Conservation (phyloP, 2,888 invertebrate species). For the Hofmannophila pseudospretella region DNA sequence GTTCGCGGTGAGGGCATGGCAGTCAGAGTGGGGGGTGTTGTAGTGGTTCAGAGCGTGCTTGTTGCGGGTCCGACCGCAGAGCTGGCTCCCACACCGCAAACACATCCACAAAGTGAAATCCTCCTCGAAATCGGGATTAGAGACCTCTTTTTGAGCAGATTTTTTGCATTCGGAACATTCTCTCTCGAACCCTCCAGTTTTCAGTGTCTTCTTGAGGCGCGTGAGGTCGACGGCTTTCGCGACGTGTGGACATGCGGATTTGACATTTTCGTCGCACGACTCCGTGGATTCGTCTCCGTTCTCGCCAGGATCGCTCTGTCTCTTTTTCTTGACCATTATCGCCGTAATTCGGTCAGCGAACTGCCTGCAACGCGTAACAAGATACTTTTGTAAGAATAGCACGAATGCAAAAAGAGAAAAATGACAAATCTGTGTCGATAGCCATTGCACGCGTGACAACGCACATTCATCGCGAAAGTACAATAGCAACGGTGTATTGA, state of each 20-base stretch:
- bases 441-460: slow-evolving; percentile 76
- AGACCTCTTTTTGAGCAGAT: slow-evolving; percentile 51
- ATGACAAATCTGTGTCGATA: slow-evolving; percentile 75
- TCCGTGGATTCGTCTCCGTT: slow-evolving; percentile 83
- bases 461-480: slow-evolving; percentile 57
- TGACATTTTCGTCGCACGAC: slow-evolving; percentile 83
- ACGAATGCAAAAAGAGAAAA: slow-evolving; percentile 71
- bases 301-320: slow-evolving; percentile 81
- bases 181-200: slow-evolving; percentile 65
- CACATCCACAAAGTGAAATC: slow-evolving; percentile 85
- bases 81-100: slow-evolving; percentile 86
- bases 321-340: slow-evolving; percentile 86
- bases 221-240: slow-evolving; percentile 82
- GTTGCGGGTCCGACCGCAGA: slow-evolving; percentile 83
- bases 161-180: slow-evolving; percentile 80
- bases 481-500: slow-evolving; percentile 19
- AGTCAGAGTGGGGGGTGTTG: slow-evolving; percentile 85
- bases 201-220: slow-evolving; percentile 78
- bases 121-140: slow-evolving; percentile 69
- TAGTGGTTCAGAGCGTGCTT: slow-evolving; percentile 87
- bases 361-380: slow-evolving; percentile 70
- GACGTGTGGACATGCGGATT: slow-evolving; percentile 82
- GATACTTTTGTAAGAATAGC: slow-evolving; percentile 74
- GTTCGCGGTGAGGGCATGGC: slow-evolving; percentile 85
- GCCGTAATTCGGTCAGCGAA: slow-evolving; percentile 45